Evolutionary conservation across 1,140 invertebrate genomes (phyloP).

Genomic region (Pygmarrhopalites habei): DNA sequence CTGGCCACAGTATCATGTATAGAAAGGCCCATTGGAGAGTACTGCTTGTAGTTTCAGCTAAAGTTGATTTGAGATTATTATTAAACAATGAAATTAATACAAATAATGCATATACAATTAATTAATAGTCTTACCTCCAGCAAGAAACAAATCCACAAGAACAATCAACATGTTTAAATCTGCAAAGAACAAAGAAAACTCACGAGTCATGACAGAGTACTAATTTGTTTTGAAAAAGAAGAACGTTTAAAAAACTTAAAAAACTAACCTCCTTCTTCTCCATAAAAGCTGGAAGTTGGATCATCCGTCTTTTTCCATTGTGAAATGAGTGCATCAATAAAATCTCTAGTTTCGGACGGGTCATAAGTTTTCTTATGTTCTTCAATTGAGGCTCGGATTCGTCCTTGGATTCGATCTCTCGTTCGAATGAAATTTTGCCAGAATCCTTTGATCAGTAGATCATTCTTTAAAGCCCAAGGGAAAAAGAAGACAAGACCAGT

Average conservation of each 20-base stretch:
- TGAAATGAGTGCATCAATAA: constrained; percentile 69
- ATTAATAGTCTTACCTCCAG: too few species aligned
- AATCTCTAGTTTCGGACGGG: constrained; percentile 52
- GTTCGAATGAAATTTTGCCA: constrained; percentile 33
- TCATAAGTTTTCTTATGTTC: constrained; percentile 53
- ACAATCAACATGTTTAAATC: constrained; percentile 37
- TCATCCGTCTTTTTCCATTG: constrained; percentile 51
- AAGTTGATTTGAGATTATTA: too few species aligned
- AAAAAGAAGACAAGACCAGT: constrained; percentile 35
- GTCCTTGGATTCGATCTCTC: constrained; percentile 28
- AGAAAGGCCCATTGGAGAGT: constrained; percentile 50
- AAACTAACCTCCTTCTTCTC: constrained; percentile 34
- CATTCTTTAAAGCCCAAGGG: constrained; percentile 33
- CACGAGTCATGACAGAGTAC: neutral
- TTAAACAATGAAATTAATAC: too few species aligned
- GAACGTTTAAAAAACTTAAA: neutral
- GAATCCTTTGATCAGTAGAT: constrained; percentile 38
- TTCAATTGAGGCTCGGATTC: constrained; percentile 51
- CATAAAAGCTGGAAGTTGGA: constrained; percentile 35
- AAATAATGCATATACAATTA: too few species aligned
- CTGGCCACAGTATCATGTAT: constrained; percentile 47
- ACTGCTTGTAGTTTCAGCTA: constrained; percentile 51
- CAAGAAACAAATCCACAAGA: constrained; percentile 48
- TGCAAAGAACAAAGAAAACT: constrained; percentile 5
- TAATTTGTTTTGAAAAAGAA: too few species aligned